Conservation (phyloP, 1,140 invertebrate genomes). For the Drosophila parabipectinata region DNA sequence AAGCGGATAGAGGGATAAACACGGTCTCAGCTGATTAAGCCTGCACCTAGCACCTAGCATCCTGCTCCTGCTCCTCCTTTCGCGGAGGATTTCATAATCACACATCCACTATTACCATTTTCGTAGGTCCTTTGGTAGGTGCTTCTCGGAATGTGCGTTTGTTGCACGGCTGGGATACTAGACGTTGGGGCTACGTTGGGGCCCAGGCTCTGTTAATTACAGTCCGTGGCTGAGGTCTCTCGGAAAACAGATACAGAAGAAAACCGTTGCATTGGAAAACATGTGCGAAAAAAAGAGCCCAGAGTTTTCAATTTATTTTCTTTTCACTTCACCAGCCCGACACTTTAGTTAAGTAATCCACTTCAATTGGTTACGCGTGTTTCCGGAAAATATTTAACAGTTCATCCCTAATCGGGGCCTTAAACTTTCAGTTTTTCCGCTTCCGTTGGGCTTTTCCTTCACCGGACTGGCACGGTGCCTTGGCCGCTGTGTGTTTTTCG, state of each 20-base stretch:
- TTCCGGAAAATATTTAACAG: conserved; percentile 8
- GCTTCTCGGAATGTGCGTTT: conserved; percentile 12
- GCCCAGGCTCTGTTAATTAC: conserved; percentile 32
- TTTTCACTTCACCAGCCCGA: conserved; percentile 21
- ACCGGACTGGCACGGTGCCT: conserved; percentile 2
- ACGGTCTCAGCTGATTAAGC: conserved; percentile 32
- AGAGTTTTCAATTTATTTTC: conserved; percentile 13
- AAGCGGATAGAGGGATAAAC: conserved; percentile 18
- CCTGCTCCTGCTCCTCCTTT: not conserved
- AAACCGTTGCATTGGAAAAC: conserved; percentile 75
- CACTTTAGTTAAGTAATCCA: conserved; percentile 26
- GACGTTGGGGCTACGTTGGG: not conserved
- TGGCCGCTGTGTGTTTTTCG: conserved; percentile 9
- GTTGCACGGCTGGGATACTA: conserved; percentile 15
- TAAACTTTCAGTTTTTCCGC: conserved; percentile 7
- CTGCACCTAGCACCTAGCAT: conserved; percentile 17
- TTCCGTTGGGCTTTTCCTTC: conserved; percentile 16
- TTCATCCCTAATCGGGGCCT: conserved; percentile 14
- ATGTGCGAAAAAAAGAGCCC: conserved; percentile 44
- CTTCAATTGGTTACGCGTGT: not conserved
- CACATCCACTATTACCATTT: conserved; percentile 61
- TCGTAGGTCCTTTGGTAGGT: conserved; percentile 22
- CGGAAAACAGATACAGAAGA: conserved; percentile 82
- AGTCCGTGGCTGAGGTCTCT: conserved; percentile 49
- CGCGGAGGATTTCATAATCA: conserved; percentile 67